Percentiles rank a stretch among this genome's conserved stretches.
Evolutionary conservation across 2,888 invertebrate genomes (phyloP).

Genomic region (Harmothoe impar): DNA sequence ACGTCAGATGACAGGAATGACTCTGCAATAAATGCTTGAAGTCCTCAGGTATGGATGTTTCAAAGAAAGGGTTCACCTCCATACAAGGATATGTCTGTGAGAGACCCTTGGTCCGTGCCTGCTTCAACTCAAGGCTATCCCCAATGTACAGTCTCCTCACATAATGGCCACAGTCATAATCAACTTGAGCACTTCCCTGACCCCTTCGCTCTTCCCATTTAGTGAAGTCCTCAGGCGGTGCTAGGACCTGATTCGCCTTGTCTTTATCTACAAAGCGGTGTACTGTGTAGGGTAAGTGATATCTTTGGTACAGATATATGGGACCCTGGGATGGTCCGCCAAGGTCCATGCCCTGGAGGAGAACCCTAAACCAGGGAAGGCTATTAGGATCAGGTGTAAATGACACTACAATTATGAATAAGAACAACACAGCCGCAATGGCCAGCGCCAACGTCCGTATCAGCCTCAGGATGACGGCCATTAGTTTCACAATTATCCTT

Average conservation of each 20-base stretch:
- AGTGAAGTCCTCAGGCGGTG: neutral
- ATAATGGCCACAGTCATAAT: neutral
- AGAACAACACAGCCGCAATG: neutral
- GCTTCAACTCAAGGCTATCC: neutral
- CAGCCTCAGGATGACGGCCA: neutral
- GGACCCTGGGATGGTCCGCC: neutral
- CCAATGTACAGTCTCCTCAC: neutral
- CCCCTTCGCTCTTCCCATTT: neutral
- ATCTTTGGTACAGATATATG: neutral
- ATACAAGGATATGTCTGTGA: neutral
- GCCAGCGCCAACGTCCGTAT: neutral
- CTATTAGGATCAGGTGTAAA: conserved; percentile 7
- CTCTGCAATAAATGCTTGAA: neutral
- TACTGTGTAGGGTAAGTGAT: neutral
- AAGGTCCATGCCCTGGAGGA: neutral
- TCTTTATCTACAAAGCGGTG: conserved; percentile 8
- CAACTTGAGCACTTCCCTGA: neutral
- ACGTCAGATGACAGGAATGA: neutral
- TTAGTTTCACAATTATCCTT: neutral
- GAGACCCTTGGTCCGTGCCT: neutral
- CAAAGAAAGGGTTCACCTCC: neutral
- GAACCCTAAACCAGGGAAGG: neutral
- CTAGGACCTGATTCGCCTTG: neutral
- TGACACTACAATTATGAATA: neutral
- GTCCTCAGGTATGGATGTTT: neutral